Percentiles rank a stretch among this genome's conserved stretches.
Conservation (phyloP, 1,140 invertebrate genomes). For the Brachionus calyciflorus region DNA sequence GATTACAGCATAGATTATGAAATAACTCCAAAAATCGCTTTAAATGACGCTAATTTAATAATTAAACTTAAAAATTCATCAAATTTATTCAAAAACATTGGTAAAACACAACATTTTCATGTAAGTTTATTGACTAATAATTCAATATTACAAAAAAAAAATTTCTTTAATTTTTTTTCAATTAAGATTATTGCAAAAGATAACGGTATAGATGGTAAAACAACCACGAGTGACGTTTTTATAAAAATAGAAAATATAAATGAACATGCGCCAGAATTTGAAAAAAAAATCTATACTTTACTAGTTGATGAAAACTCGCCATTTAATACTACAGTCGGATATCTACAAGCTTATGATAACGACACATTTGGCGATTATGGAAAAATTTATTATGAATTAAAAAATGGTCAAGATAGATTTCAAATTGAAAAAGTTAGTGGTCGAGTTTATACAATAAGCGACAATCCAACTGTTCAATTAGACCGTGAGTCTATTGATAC, state of each 20-base stretch:
- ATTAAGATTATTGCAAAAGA: constrained; percentile 36
- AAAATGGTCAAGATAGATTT: constrained; percentile 62
- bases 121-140: neutral
- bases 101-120: neutral
- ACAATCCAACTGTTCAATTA: constrained; percentile 66
- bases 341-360: constrained; percentile 13
- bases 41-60: constrained; percentile 41
- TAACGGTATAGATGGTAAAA: constrained; percentile 35
- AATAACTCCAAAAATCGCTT: constrained; percentile 18
- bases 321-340: constrained; percentile 5
- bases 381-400: constrained; percentile 58
- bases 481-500: constrained; percentile 80
- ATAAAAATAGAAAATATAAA: constrained; percentile 21
- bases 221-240: neutral
- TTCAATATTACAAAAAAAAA: neutral
- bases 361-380: neutral
- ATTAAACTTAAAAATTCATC: constrained; percentile 30
- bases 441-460: constrained; percentile 72
- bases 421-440: constrained; percentile 76
- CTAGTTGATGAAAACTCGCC: constrained; percentile 17
- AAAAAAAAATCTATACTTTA: constrained; percentile 51
- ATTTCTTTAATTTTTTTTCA: neutral
- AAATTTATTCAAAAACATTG: constrained; percentile 25
- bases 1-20: neutral
- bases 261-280: neutral